Evolutionary conservation across 1,140 invertebrate species (phyloP).

Genomic region (Globodera rostochiensis): DNA sequence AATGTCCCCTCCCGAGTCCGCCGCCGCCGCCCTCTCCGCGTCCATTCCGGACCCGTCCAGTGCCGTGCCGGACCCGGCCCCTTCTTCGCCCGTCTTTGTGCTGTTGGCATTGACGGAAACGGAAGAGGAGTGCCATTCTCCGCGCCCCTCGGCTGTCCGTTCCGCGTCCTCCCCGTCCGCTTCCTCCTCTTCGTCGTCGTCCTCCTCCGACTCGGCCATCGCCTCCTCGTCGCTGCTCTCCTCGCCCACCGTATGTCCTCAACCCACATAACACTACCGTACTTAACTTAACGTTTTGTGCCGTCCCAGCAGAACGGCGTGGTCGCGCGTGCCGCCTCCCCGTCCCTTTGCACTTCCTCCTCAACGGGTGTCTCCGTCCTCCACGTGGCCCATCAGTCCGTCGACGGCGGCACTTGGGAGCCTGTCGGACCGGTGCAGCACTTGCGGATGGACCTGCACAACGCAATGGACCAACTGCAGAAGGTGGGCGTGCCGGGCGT

Average conservation of each 20-base stretch:
- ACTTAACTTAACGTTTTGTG: background rate
- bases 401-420: slow-evolving; percentile 14
- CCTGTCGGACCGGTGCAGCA: slow-evolving; percentile 17
- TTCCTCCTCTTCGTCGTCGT: slow-evolving; percentile 32
- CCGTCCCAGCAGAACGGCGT: background rate
- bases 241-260: slow-evolving; percentile 6
- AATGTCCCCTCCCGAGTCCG: background rate
- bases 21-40: background rate
- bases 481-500: background rate
- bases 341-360: slow-evolving; percentile 21
- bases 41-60: background rate
- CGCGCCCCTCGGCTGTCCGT: background rate
- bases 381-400: slow-evolving; percentile 17
- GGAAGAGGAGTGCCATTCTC: background rate
- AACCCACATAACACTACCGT: background rate
- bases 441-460: slow-evolving; percentile 12
- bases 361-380: slow-evolving; percentile 19
- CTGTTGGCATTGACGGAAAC: background rate
- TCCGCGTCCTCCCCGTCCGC: slow-evolving; percentile 26
- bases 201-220: slow-evolving; percentile 35
- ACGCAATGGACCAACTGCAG: background rate
- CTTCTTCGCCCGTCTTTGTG: slow-evolving; percentile 4
- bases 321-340: background rate
- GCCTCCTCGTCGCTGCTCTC: slow-evolving; percentile 36
- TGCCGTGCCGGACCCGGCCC: too few relatives aligned